Evolutionary conservation across 2,113 vertebrate species (phyloP).

Genomic region (Rhabdornis inornatus): DNA sequence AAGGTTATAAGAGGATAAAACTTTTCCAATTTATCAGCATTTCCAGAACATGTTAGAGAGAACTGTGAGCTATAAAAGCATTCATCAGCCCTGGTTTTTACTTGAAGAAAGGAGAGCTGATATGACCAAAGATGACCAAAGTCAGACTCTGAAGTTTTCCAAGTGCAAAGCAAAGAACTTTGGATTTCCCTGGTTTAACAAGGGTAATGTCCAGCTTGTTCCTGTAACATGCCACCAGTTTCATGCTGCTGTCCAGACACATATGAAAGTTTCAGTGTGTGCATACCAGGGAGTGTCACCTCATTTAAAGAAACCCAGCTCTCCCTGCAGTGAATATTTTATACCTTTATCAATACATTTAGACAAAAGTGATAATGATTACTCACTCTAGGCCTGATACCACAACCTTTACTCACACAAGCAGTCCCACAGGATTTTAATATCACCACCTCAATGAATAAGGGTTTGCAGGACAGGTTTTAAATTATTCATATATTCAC

Average conservation of each 20-base stretch:
- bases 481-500: constrained; percentile 62
- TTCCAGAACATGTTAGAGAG: not conserved
- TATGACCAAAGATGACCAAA: not conserved
- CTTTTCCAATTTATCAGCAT: not conserved
- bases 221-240: not conserved
- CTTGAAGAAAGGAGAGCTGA: not conserved
- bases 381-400: constrained; percentile 43
- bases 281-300: not conserved
- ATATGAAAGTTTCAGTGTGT: rapidly evolving
- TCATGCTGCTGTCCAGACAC: not conserved
- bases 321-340: constrained; percentile 1
- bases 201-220: not conserved
- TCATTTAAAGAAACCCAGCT: not conserved
- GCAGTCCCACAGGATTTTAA: constrained; percentile 32
- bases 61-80: not conserved
- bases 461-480: constrained; percentile 14
- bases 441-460: not conserved
- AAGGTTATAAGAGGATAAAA: not conserved
- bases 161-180: not conserved
- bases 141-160: not conserved
- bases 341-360: constrained; percentile 50
- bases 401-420: constrained; percentile 24
- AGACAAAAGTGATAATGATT: constrained; percentile 47
- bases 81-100: not conserved
- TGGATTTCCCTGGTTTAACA: not conserved